Evolutionary conservation across 2,113 vertebrate species (phyloP), one percentile per base, ranked within the genome.

Genomic region (Myrmecobius fasciatus): DNA sequence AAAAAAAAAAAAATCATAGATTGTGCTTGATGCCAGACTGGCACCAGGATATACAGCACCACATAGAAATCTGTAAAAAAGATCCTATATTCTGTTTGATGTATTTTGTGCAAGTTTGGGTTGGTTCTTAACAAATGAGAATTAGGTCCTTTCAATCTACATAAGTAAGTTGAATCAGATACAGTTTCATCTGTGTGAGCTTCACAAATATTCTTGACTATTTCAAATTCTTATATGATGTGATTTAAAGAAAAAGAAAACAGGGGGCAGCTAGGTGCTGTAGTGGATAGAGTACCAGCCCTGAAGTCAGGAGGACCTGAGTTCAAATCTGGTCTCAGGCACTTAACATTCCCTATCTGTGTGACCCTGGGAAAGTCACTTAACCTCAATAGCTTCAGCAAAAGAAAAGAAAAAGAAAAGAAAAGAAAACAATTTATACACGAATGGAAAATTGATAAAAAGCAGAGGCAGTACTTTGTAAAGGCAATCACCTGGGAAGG

Each of bases 21-120:
- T 31, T 89, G 8, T 92, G 31, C 94, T 90, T 93, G 36, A 83
- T 83, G 95, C 83, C 56, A 53, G 49, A 60, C n/a, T 49, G 94
- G 53, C 89, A 46, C 43, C 20, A 52, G 51, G 91, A 88, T 83
- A 83, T 83, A 25, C 56, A 36, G 46, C 46, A 92, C 91, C 7
- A 8, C 43, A 0, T 52, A 43, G 49, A 91, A 48, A 43, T 17
- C n/a, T 83, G 6, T 22, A 83, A 83, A 51, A 51, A 83, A n/a
- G 36, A n/a, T 83, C n/a, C 6, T n/a, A 2, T 24, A n/a, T 20
- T 24, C 36, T 83, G 36, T n/a, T 75, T n/a, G 67, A 83, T 83
- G 36, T 6, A 8, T 83, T 83, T 83, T 83, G 67, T 24, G 67
- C 43, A 43, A 83, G 67, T 83, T 83, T 43, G 36, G n/a, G 14